Evolutionary conservation across 2,113 vertebrate species (phyloP).

Genomic region (Semnopithecus entellus): DNA sequence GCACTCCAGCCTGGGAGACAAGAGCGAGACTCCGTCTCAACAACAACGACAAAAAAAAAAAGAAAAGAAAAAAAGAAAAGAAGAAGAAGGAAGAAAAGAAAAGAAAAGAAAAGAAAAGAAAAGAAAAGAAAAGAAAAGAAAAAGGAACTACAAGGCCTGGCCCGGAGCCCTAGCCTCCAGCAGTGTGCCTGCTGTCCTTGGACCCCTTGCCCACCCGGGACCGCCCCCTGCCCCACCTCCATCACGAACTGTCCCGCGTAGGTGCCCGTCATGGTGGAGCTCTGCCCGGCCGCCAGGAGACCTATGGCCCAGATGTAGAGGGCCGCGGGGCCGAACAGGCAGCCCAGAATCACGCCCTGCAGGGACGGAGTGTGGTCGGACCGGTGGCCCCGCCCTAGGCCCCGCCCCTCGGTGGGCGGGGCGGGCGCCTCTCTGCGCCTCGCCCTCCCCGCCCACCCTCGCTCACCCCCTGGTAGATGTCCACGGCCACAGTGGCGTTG

Average conservation of each 20-base stretch:
- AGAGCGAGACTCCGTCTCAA: too few species aligned
- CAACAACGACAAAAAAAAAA: too few species aligned
- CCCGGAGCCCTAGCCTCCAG: fast-evolving
- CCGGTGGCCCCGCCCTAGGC: neutral
- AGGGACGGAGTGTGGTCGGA: neutral
- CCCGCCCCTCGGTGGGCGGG: neutral
- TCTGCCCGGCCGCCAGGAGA: slow-evolving; percentile 87
- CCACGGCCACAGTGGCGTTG: slow-evolving; percentile 81
- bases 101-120: too few species aligned
- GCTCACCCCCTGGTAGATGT: slow-evolving; percentile 88
- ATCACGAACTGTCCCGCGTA: slow-evolving; percentile 90
- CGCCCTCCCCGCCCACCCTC: fast-evolving
- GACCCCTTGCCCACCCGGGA: neutral
- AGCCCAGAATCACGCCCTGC: slow-evolving; percentile 87
- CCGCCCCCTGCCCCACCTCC: slow-evolving; percentile 83
- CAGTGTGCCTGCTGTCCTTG: neutral
- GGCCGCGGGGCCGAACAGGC: slow-evolving; percentile 82
- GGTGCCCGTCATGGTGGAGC: slow-evolving; percentile 89
- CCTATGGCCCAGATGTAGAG: slow-evolving; percentile 89
- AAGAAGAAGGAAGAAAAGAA: too few species aligned
- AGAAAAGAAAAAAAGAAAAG: too few species aligned
- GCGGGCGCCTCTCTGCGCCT: fast-evolving
- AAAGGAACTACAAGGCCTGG: neutral
- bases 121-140: too few species aligned
- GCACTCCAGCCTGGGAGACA: too few species aligned